phyloP scores from a whole-genome alignment of 92 coral and sea anemone genomes.

The Micromussa lordhowensis region DNA sequence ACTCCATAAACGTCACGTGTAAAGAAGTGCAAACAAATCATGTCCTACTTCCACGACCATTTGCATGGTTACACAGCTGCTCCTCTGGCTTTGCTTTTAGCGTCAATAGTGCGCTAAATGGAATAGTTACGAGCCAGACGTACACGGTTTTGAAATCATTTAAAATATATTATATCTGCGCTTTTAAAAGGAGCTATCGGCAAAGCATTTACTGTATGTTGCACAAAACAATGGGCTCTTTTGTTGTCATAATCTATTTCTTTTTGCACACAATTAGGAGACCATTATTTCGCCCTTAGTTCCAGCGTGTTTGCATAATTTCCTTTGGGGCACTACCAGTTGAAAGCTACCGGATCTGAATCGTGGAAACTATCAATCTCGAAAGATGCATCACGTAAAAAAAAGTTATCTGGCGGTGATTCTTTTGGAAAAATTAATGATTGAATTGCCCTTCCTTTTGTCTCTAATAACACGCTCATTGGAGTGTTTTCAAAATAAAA shows the following conservation, averaged over 20 bases:
- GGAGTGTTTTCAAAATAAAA: conserved; percentile 25
- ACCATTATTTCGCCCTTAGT: conserved; percentile 2
- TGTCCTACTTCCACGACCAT: neutral
- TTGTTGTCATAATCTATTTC: conserved; percentile 16
- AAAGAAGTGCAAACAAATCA: neutral
- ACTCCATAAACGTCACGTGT: neutral
- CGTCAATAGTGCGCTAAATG: neutral
- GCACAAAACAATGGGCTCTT: neutral
- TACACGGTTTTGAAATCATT: neutral
- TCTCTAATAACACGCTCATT: conserved; percentile 17
- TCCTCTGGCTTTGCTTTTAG: neutral
- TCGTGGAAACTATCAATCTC: conserved; percentile 8
- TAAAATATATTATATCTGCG: neutral
- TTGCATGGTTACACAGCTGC: conserved; percentile 31
- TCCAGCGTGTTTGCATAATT: conserved; percentile 24
- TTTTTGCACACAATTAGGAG: conserved; percentile 16
- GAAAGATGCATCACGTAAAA: neutral
- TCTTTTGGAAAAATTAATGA: neutral
- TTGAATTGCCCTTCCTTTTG: conserved; percentile 10
- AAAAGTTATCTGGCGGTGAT: conserved; percentile 1
- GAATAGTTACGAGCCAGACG: neutral
- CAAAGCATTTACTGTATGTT: neutral
- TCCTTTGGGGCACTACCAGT: conserved; percentile 2
- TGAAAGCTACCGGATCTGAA: conserved; percentile 37
- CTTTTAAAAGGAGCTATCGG: neutral